Percentiles rank a stretch among this genome's conserved stretches.
phyloP scores from a whole-genome alignment of 1,140 invertebrate species.

The Danaus melanippus region DNA sequence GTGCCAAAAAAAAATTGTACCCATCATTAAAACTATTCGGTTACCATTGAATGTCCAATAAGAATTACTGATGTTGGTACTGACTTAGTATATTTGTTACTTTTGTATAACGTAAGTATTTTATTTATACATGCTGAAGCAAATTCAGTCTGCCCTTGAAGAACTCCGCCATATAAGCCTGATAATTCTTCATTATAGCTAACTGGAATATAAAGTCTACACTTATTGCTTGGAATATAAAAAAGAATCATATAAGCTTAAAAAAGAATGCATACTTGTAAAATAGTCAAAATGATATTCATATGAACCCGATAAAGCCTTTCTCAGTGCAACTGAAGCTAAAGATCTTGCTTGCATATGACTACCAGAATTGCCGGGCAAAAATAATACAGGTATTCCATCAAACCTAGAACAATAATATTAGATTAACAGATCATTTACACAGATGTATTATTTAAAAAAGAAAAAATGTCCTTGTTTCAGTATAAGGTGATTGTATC shows the following conservation, averaged over 20 bases:
- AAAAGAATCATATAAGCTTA: constrained; percentile 1
- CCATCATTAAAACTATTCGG: no score
- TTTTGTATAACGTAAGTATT: constrained; percentile 82
- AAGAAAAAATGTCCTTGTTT: no score
- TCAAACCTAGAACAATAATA: constrained; percentile 72
- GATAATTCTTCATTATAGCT: constrained; percentile 88
- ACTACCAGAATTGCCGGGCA: constrained; percentile 94
- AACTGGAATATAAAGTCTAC: constrained; percentile 49
- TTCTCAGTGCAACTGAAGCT: constrained; percentile 89
- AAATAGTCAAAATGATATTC: constrained; percentile 90
- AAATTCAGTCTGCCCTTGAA: constrained; percentile 85
- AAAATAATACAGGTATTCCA: constrained; percentile 92
- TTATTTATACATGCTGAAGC: constrained; percentile 80
- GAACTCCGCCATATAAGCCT: constrained; percentile 83
- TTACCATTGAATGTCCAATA: constrained; percentile 93
- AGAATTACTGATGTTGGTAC: constrained; percentile 79
- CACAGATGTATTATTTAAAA: neutral
- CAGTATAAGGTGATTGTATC: neutral
- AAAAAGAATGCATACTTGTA: constrained; percentile 63
- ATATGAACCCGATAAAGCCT: constrained; percentile 72
- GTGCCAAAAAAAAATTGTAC: neutral
- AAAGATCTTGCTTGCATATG: constrained; percentile 87
- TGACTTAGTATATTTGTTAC: constrained; percentile 50
- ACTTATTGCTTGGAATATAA: neutral
- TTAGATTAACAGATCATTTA: no score